Evolutionary conservation across 2,797 vertebrate genomes (phyloP).

Genomic region (Adelosebastes latens): DNA sequence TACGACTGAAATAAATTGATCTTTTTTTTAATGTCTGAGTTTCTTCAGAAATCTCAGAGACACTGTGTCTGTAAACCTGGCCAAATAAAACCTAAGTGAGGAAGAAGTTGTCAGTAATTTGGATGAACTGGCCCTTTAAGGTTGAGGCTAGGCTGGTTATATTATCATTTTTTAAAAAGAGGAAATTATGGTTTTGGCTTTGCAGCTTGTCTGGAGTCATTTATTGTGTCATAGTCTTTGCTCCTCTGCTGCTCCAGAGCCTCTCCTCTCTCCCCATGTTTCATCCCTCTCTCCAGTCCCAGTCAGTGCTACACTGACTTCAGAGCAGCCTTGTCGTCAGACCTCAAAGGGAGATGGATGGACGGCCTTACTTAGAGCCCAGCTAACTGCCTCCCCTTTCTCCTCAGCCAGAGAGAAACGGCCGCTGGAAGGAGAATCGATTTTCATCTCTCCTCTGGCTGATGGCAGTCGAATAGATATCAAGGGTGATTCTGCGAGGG

Average conservation of each 20-base stretch:
- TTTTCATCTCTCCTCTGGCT: constrained; percentile 78
- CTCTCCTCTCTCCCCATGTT: constrained; percentile 24
- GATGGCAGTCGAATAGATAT: constrained; percentile 76
- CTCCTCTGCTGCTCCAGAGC: constrained; percentile 16
- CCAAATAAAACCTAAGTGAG: neutral
- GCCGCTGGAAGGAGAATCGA: constrained; percentile 76
- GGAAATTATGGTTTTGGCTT: constrained; percentile 21
- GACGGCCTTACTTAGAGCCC: constrained; percentile 66
- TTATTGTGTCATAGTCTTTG: constrained; percentile 18
- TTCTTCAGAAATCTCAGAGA: neutral
- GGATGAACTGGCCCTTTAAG: neutral
- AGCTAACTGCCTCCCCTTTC: constrained; percentile 68
- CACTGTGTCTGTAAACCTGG: neutral
- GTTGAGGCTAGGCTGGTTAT: neutral
- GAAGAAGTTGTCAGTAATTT: constrained; percentile 7
- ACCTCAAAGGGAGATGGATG: constrained; percentile 76
- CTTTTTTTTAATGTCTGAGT: neutral
- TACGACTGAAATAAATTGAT: neutral
- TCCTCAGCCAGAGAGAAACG: constrained; percentile 69
- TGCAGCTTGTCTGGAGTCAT: constrained; percentile 20
- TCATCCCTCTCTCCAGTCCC: constrained; percentile 51
- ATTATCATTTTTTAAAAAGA: constrained; percentile 2
- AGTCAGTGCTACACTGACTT: constrained; percentile 52
- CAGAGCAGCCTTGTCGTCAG: constrained; percentile 58
- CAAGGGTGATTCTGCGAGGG: constrained; percentile 70